Base-by-base conservation (phyloP, 2,888 invertebrate genomes). In the Cancer borealis region DNA sequence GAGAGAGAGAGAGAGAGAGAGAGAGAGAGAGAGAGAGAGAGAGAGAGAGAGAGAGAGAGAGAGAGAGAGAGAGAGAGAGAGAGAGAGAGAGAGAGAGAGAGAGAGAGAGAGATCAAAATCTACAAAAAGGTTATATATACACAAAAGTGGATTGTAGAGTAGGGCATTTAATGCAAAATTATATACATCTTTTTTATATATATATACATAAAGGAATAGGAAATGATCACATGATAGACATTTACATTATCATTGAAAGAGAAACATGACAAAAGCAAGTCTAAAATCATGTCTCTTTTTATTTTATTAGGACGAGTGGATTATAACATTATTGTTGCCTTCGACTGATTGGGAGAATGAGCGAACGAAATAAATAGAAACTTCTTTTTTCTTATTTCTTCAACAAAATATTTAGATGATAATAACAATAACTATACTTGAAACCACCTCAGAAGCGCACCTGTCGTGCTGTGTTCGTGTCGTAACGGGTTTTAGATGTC, bases 91-190 rank as follows among this genome's bases (percentile, higher is more conserved):
- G 3, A 60, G 21, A 60, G 60, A 21, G 21, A 60, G 60, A 60
- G 21, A 60, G 5, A 17, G 5, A 17, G 5, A 60, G 21, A 5
- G 8, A 49, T 49, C 21, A 60, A 54, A 8, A 54, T 21, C 17
- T 21, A 21, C 21, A 66, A 14, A 21, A 21, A 66, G 84, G 84
- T 10, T 30, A 84, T 10, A 12, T 3, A 84, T 14, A 84, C 84
- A 84, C 84, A 4, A 8, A 12, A 39, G 2, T 91, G 87, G 88
- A 93, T 88, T 94, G 94, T 94, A 94, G 94, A 94, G 89, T 94
- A 92, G 94, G 94, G 94, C 92, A 92, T 94, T 94, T 94, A 94
- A 94, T 94, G 94, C 94, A 94, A 94, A 94, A 94, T 94, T 94
- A 94, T 94, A 92, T 94, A 94, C 94, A 94, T 94, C 94, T 94